A percentile compares a stretch with the other conserved stretches of the same genome.
Conservation (phyloP, 2,113 vertebrate genomes). For the Pagrus major region DNA sequence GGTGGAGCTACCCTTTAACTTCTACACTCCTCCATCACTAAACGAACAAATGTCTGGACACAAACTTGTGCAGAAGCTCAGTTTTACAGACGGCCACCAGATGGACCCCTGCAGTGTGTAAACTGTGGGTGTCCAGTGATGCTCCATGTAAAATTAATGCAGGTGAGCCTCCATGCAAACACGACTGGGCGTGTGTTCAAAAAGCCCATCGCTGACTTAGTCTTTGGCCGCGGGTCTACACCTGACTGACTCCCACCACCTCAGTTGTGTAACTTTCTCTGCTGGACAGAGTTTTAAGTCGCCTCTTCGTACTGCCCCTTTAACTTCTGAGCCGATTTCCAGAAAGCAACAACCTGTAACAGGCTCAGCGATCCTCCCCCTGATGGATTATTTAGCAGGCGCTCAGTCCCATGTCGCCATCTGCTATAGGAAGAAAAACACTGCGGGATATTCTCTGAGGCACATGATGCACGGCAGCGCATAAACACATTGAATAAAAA, state of each 20-base stretch:
- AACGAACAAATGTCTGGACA: not conserved
- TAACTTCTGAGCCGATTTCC: conserved; percentile 82
- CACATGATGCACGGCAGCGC: conserved; percentile 1
- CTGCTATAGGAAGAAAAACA: conserved; percentile 73
- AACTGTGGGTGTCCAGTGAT: not conserved
- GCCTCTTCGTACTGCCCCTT: conserved; percentile 74
- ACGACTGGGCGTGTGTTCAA: not conserved
- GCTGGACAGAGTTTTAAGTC: not conserved
- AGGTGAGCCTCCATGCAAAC: not conserved
- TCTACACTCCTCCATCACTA: too few relatives aligned
- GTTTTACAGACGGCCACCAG: conserved; percentile 49
- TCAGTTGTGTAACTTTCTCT: conserved; percentile 11
- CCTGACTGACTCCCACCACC: not conserved
- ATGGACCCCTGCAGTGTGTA: conserved; percentile 44
- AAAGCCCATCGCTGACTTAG: conserved; percentile 1
- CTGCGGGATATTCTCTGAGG: conserved; percentile 49
- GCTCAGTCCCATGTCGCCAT: conserved; percentile 79
- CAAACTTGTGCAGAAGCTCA: not conserved
- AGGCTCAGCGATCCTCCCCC: conserved; percentile 77
- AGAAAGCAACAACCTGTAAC: conserved; percentile 73
- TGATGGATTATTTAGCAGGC: conserved; percentile 87
- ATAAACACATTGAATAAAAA: not conserved
- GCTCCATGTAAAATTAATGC: conserved; percentile 34
- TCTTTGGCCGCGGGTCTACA: too few relatives aligned
- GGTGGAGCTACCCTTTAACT: too few relatives aligned